Evolutionary conservation across 1,140 invertebrate genomes (phyloP), one percentile per base, ranked within the genome.

Genomic region (Triops longicaudatus): DNA sequence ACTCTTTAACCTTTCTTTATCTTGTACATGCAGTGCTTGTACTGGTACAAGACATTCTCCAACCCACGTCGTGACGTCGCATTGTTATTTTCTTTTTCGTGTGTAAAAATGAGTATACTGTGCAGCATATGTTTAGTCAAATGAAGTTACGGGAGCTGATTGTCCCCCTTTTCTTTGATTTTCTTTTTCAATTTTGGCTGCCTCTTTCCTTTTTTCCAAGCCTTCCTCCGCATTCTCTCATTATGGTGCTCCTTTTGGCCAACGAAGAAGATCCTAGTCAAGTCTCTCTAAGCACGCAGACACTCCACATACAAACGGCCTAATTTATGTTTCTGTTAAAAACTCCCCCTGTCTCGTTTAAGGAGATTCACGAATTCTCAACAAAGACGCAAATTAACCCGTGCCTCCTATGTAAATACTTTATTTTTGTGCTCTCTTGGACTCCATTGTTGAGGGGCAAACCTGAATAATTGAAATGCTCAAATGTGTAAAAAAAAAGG

Each of bases 71-170:
- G 44, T 63, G 44, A 63, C 44, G 44, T 63, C 50, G 50, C 22
- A 22, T 63, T 22, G 50, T 63, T 63, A 14, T 63, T 63, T 63
- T 63, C 50, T 63, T 63, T 63, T 63, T 63, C 50, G 17, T n/a
- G 17, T 63, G 50, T 63, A 63, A 63, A 63, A 63, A 63, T 63
- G 50, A 63, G 50, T 63, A 63, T 63, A 63, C 50, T 63, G 50
- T 63, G 50, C 50, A 63, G 50, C 50, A 63, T 63, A 63, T 63
- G 50, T 63, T 63, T 63, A 63, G 50, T 63, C 50, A 63, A 63
- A 63, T 63, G 50, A 63, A 63, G 50, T 63, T 63, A 63, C 50
- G 50, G 50, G 50, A 63, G 50, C 50, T 63, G 50, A 63, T 63
- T 63, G 50, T 63, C 50, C 50, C 50, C 50, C 22, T 63, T 63